Conservation (phyloP, 92 coral and sea anemone genomes). For the Zoanthus sansibaricus region DNA sequence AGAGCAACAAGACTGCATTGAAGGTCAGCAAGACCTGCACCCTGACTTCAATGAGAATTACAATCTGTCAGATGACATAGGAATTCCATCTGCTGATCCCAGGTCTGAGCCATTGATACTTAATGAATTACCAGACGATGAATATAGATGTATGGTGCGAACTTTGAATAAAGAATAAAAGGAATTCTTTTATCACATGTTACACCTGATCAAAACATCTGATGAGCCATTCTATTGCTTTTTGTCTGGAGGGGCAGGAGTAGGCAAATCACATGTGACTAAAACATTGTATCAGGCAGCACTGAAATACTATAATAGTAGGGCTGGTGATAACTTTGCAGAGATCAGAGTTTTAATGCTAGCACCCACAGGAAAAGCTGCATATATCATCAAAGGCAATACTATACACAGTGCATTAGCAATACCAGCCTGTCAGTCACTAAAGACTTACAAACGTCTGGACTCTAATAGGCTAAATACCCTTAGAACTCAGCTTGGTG, state of each 20-base stretch:
- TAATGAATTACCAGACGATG: neutral
- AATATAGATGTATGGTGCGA: too few relatives aligned
- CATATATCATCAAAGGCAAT: neutral
- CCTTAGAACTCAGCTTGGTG: neutral
- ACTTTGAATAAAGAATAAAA: neutral
- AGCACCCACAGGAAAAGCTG: neutral
- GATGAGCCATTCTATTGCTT: neutral
- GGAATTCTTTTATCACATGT: neutral
- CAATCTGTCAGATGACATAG: neutral
- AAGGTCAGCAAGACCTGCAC: neutral
- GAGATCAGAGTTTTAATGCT: neutral
- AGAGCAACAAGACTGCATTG: neutral
- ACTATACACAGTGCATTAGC: neutral
- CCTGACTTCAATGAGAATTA: too few relatives aligned
- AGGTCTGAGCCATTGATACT: neutral
- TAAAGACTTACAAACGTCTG: neutral
- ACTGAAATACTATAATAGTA: too few relatives aligned
- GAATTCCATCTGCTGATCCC: neutral
- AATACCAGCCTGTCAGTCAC: too few relatives aligned
- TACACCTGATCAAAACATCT: slow-evolving; percentile 10
- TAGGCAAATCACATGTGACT: neutral
- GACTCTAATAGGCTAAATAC: neutral
- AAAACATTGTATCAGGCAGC: too few relatives aligned
- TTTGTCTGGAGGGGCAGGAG: slow-evolving; percentile 15
- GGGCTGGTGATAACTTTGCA: too few relatives aligned